Conservation (phyloP, 2,113 vertebrate species). For the Urocynchramus pylzowi region DNA sequence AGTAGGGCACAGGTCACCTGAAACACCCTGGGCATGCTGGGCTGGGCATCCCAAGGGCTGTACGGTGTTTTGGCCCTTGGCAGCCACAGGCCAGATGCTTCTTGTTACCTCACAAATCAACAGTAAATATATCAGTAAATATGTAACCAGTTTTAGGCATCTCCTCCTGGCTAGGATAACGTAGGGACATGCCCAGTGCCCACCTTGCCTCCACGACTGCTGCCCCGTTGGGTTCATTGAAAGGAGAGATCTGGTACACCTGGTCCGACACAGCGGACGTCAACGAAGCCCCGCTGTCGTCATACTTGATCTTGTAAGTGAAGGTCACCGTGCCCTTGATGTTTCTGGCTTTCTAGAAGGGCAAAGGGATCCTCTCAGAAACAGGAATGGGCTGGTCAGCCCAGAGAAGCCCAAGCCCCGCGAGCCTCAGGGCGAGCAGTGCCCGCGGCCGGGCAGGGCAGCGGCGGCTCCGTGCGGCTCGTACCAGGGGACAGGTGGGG, state of each 20-base stretch:
- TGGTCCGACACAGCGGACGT: conserved; percentile 67
- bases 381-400: fast-evolving
- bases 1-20: neutral
- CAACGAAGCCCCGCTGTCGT: conserved; percentile 56
- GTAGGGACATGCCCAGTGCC: neutral
- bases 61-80: fast-evolving
- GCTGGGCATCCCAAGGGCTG: neutral
- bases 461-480: fast-evolving
- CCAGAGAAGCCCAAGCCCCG: neutral
- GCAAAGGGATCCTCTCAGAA: neutral
- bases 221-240: conserved; percentile 71
- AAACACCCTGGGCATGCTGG: neutral
- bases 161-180: neutral
- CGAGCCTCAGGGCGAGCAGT: neutral
- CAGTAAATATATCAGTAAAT: neutral
- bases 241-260: conserved; percentile 78
- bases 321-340: conserved; percentile 71
- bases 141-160: neutral
- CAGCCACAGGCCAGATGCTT: neutral
- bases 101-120: neutral
- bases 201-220: conserved; percentile 78
- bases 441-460: fast-evolving
- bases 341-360: conserved; percentile 71
- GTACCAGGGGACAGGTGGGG: conserved; percentile 67
- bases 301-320: conserved; percentile 77